phyloP scores from a whole-genome alignment of 2,888 invertebrate species.

The Ischnura elegans region DNA sequence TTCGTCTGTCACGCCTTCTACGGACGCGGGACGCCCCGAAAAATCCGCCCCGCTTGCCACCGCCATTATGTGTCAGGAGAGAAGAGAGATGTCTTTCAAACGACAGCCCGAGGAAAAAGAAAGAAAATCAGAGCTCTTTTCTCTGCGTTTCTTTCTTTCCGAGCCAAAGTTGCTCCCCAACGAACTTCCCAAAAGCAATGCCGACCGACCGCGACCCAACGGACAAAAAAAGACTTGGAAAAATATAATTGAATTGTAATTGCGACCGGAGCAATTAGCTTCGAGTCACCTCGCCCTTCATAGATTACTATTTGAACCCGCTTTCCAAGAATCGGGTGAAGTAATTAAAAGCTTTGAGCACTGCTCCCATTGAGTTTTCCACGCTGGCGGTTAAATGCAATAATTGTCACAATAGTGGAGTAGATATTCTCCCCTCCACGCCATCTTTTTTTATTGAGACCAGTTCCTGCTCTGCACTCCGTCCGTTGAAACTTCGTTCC shows the following conservation, averaged over 20 bases:
- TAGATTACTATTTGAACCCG: neutral
- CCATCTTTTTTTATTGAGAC: neutral
- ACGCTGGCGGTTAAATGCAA: neutral
- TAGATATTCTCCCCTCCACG: neutral
- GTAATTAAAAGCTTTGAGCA: neutral
- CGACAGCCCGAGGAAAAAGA: neutral
- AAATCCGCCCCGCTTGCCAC: neutral
- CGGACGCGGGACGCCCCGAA: neutral
- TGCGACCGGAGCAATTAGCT: neutral
- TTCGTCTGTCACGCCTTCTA: neutral
- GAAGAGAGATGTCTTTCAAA: conserved; percentile 3
- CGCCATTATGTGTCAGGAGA: neutral
- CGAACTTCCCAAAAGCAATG: neutral
- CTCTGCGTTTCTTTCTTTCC: neutral
- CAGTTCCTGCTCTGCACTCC: neutral
- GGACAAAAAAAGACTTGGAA: conserved; percentile 20
- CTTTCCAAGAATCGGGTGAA: neutral
- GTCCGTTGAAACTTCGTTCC: too few species aligned
- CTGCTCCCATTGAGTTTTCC: neutral
- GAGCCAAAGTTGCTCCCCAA: neutral
- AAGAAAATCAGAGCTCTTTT: neutral
- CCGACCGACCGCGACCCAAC: neutral
- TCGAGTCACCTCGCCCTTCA: neutral
- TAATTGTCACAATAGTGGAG: neutral
- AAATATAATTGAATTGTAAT: conserved; percentile 34